Percentiles rank a stretch among this genome's conserved stretches.
Evolutionary conservation across 2,888 invertebrate species (phyloP).

Genomic region (Spatulosminthurus flaviceps): DNA sequence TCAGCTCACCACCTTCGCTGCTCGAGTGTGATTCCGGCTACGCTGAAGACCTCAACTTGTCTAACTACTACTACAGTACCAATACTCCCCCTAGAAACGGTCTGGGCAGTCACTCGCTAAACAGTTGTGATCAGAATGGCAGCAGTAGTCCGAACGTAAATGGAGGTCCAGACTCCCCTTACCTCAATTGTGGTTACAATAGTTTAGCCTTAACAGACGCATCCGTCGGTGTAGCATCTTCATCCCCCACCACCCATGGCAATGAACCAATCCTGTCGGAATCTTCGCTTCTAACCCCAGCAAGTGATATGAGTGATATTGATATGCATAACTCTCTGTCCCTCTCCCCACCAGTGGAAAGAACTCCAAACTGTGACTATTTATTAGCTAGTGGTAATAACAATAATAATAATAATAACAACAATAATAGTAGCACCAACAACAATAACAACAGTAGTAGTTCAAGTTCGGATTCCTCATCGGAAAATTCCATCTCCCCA

Average conservation of each 20-base stretch:
- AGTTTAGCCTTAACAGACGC: conserved; percentile 34
- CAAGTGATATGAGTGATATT: conserved; percentile 58
- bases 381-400: conserved; percentile 36
- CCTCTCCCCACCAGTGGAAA: conserved; percentile 30
- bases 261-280: conserved; percentile 35
- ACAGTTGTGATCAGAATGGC: conserved; percentile 24
- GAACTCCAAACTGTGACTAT: conserved; percentile 49
- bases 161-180: conserved; percentile 44
- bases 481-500: conserved; percentile 49
- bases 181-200: conserved; percentile 43
- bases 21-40: conserved; percentile 63
- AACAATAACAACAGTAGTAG: neutral
- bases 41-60: conserved; percentile 56
- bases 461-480: conserved; percentile 24
- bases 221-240: conserved; percentile 26
- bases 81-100: conserved; percentile 31
- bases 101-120: conserved; percentile 16
- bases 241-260: conserved; percentile 15
- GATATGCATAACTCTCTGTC: conserved; percentile 40
- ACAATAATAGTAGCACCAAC: conserved; percentile 33
- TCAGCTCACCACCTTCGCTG: conserved; percentile 48
- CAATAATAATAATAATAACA: conserved; percentile 34
- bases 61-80: conserved; percentile 59
- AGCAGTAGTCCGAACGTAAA: conserved; percentile 28
- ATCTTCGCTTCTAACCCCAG: conserved; percentile 32